Conservation (phyloP, 2,797 vertebrate genomes). For the Oophaga sylvatica region DNA sequence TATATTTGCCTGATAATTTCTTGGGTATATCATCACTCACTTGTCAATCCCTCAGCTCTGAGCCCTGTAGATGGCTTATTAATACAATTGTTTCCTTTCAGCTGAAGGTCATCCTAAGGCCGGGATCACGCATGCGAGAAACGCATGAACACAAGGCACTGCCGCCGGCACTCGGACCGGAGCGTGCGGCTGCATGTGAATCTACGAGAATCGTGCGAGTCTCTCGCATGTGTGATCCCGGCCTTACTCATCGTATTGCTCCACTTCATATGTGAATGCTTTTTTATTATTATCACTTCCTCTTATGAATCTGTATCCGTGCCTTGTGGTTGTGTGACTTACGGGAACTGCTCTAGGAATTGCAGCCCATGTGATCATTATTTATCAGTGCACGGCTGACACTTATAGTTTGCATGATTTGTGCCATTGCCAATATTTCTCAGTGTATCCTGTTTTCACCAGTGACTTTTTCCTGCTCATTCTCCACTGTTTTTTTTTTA, state of each 20-base stretch:
- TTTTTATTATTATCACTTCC: conserved; percentile 17
- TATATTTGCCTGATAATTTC: background rate
- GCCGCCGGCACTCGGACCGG: too few relatives aligned
- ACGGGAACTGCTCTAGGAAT: background rate
- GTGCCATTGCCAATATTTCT: conserved; percentile 4
- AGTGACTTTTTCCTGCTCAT: conserved; percentile 27
- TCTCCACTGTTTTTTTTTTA: background rate
- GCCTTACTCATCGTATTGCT: background rate
- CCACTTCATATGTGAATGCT: background rate
- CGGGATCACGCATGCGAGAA: too few relatives aligned
- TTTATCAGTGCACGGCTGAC: conserved; percentile 15
- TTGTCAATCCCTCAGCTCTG: background rate
- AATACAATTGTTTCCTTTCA: background rate
- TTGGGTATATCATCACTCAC: background rate
- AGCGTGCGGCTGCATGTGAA: too few relatives aligned
- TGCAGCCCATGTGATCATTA: background rate
- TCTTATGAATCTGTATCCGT: background rate
- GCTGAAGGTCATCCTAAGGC: background rate
- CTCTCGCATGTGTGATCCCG: too few relatives aligned
- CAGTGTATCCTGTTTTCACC: conserved; percentile 29
- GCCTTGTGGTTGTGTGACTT: background rate
- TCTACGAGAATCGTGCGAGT: too few relatives aligned
- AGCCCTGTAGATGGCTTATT: background rate
- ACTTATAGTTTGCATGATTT: conserved; percentile 28
- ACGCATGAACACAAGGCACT: too few relatives aligned